These are phyloP conservation scores for Chaetodon trifasciatus DNA, from an alignment of 2,797 vertebrate genomes.

Conservation along the genomic window DNA sequence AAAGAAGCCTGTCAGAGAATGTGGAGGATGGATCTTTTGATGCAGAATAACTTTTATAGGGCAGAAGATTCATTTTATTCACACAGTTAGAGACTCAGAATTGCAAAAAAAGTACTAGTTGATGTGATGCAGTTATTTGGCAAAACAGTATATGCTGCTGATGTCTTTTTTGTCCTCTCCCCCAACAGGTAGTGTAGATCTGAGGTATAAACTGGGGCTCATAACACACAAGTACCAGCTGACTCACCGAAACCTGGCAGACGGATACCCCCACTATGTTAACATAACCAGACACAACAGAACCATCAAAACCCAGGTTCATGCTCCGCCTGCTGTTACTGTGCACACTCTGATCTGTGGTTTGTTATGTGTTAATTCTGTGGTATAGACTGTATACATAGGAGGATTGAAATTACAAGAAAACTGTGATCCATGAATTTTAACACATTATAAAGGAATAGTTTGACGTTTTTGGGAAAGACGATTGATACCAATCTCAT, in stretches of 20 bases:
- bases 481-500: neutral
- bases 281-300: conserved; percentile 96
- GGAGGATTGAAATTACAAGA: neutral
- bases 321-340: conserved; percentile 11
- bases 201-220: conserved; percentile 94
- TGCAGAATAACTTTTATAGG: neutral
- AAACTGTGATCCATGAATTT: neutral
- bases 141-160: neutral
- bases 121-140: neutral
- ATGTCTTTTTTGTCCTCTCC: conserved; percentile 21
- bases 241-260: conserved; percentile 92
- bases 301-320: conserved; percentile 94
- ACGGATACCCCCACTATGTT: conserved; percentile 94
- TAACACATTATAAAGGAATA: too few species aligned
- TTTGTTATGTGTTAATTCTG: neutral
- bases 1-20: conserved; percentile 42
- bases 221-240: conserved; percentile 91
- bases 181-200: conserved; percentile 90
- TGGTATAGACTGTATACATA: too few species aligned
- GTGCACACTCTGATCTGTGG: conserved; percentile 4
- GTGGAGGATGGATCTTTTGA: too few species aligned
- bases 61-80: neutral
- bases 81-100: neutral
- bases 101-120: neutral
- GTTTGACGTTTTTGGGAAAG: too few species aligned